Evolutionary conservation across 2,888 invertebrate species (phyloP), one percentile per base, ranked within the genome.

Genomic region (Pantelozetes paolii): DNA sequence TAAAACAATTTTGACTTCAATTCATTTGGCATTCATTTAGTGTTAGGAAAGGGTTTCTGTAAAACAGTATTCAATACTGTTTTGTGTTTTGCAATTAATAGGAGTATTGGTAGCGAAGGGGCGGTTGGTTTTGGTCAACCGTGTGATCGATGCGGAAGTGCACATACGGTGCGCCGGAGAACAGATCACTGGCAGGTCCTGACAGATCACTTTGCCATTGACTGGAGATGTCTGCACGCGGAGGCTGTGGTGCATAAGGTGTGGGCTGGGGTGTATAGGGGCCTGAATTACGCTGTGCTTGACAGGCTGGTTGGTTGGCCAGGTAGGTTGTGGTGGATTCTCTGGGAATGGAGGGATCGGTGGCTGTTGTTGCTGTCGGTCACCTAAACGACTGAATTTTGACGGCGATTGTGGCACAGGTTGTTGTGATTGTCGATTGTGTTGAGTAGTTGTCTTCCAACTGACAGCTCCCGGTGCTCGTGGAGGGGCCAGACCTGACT

Each of bases 101-200:
- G 23, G 54, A 54, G 26, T 54, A 54, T 54, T 54, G 54, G 18
- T 54, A 54, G 20, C 26, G 20, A 13, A 54, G 54, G 26, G 54
- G 54, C 54, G 54, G 54, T 54, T 54, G 54, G 54, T 54, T 54
- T 20, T 20, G 54, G 26, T 54, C 54, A 23, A 54, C 26, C 13
- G 54, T 54, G 23, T 54, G 54, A 6, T 54, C 54, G 26, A 54
- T 54, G 1, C 20, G 20, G 26, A 54, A 54, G 9, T 54, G 54
- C 3, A 54, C 54, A 13, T 9, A 54, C 23, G 54, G 54, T 13
- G 20, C 2, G 6, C 20, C 54, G 23, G 6, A 20, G 13, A 54
- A 54, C 15, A 48, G 11, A 15, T 45, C 11, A 11, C 18, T 11
- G 23, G 3, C 54, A 26, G 23, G 9, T 6, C 3, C 20, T 23